Percentiles rank a stretch among this genome's conserved stretches.
Evolutionary conservation across 2,113 vertebrate species (phyloP).

Genomic region (Cathartes aura): DNA sequence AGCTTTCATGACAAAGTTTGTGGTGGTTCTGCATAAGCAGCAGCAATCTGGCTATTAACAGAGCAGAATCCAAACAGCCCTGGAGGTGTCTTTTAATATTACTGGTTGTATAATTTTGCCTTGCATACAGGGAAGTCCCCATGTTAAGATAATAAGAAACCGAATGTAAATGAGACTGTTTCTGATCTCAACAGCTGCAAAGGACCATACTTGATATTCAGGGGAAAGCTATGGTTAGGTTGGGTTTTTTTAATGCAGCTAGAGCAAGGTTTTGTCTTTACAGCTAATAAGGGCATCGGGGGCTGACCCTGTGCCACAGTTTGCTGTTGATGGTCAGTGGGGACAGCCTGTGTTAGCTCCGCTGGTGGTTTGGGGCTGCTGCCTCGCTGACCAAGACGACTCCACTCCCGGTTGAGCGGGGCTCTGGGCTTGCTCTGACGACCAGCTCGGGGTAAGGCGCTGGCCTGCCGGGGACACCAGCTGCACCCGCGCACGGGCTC

Average conservation of each 20-base stretch:
- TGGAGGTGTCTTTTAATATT: background rate
- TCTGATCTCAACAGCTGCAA: background rate
- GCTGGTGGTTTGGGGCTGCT: background rate
- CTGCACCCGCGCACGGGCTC: rapidly evolving
- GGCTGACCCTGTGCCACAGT: background rate
- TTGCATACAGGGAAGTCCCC: background rate
- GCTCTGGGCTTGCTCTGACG: background rate
- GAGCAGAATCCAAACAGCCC: background rate
- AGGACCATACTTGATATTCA: background rate
- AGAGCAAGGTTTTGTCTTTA: background rate
- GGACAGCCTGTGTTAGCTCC: background rate
- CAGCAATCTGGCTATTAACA: background rate
- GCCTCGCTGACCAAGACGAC: background rate
- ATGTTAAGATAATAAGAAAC: background rate
- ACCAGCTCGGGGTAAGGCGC: rapidly evolving
- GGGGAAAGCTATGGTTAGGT: rapidly evolving
- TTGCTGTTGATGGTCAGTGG: background rate
- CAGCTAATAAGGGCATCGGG: background rate
- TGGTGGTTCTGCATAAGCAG: background rate
- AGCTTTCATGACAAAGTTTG: background rate
- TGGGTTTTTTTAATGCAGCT: background rate
- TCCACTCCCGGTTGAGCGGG: background rate
- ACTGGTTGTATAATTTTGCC: background rate
- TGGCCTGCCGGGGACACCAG: background rate
- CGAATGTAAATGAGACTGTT: background rate